phyloP scores from a whole-genome alignment of 2,113 vertebrate species.

The Nanger granti region DNA sequence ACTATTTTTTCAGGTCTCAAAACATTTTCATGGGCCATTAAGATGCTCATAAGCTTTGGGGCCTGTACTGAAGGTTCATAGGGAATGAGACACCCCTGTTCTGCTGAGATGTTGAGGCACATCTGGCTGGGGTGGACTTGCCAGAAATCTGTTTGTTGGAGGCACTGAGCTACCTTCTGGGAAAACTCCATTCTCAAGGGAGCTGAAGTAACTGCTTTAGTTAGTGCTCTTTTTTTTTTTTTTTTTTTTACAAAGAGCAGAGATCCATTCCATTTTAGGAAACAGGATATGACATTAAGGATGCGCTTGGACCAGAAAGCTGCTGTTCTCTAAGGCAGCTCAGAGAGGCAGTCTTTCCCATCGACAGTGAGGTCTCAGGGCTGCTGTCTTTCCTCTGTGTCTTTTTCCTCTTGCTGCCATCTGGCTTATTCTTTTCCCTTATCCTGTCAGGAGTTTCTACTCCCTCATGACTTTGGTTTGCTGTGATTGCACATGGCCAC shows the following conservation, averaged over 20 bases:
- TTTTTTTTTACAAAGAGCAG: not conserved
- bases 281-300: not conserved
- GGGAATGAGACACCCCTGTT: not conserved
- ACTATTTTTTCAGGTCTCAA: not conserved
- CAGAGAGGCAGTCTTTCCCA: not conserved
- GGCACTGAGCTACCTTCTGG: not conserved
- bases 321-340: accelerated
- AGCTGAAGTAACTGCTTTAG: not conserved
- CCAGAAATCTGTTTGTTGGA: not conserved
- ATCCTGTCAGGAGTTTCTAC: accelerated
- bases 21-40: not conserved
- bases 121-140: not conserved
- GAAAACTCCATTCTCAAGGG: not conserved
- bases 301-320: not conserved
- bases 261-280: not conserved
- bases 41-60: not conserved
- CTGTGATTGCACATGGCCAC: not conserved
- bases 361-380: not conserved
- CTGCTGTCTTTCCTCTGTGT: not conserved
- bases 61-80: not conserved
- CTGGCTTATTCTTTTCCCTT: not conserved
- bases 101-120: not conserved
- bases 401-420: not conserved
- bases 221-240: too few species aligned
- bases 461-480: not conserved